Evolutionary conservation across 2,888 invertebrate genomes (phyloP), one percentile per base, ranked within the genome.

Genomic region (Apodemia zela): DNA sequence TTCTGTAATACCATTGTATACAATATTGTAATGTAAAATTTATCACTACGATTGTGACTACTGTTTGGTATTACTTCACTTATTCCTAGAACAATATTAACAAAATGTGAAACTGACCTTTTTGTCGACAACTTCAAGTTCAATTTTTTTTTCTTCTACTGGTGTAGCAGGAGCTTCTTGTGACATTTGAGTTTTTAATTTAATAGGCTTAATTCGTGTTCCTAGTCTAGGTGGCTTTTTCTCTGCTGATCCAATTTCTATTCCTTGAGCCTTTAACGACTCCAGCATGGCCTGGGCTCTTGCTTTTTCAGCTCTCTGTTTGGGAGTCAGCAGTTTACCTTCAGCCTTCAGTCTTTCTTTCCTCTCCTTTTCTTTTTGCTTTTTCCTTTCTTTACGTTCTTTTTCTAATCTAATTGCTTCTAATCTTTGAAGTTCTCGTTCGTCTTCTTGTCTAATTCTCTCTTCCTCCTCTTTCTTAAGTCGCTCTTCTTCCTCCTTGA

Each of bases 281-380:
- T 98, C 97, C 67, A 99, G 87, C 93, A 98, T 94, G 65, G 97
- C 97, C 82, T 97, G 96, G 8, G 98, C 97, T 71, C 98, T 93
- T 0, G 97, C 96, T 68, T 96, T 94, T 73, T 98, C 98, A 70
- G 96, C 96, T 81, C 97, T 98, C 81, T 99, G 98, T 83, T 98
- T 98, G 0, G 97, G 95, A 2, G 98, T 98, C 65, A 99, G 87
- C 42, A 98, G 92, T 86, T 98, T 99, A 3, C 99, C 99, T 88
- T 99, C 99, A n/a, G 97, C 97, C 84, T 99, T 99, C 72, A 98
- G 92, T 77, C 97, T 93, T 76, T 98, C 98, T 84, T 97, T 98
- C 61, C 97, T 94, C 79, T 98, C 98, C 78, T 97, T 98, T 86
- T 98, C 97, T 78, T 97, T 97, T 76, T 96, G 95, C 80, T 98